Evolutionary conservation across 2,113 vertebrate species (phyloP), one percentile per base, ranked within the genome.

Genomic region (Tauraco erythrolophus): DNA sequence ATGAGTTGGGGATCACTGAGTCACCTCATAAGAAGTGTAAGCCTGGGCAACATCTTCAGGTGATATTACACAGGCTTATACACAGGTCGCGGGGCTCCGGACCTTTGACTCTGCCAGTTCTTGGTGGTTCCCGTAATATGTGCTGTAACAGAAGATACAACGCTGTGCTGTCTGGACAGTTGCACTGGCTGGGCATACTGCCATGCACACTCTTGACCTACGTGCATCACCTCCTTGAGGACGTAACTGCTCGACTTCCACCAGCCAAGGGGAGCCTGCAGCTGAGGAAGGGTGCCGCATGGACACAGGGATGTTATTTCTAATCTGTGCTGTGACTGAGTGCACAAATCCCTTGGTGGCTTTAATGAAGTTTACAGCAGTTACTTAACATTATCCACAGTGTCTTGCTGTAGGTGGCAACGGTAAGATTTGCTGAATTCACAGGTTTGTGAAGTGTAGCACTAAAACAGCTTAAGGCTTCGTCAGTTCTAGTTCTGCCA

Each of bases 401-500:
- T 24, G 17, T 43, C 57, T 78, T 89, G 89, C 77, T 94, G 83
- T 78, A 68, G 96, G 80, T 96, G 80, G 79, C 89, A 74, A 88
- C 0, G 7, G 75, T 7, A 72, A 80, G 80, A 57, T 91, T 69
- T 95, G 86, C 96, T 97, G 94, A 94, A 45, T 76, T 79, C 84
- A 72, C 79, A 61, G 86, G 83, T 94, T 92, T 76, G 53, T 64
- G 80, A 81, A 95, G 89, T 79, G 72, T 19, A 45, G 72, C 61
- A 4, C 72, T 92, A 39, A 65, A 90, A 87, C 65, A 69, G 94
- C 91, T 96, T 57, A 72, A 84, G 92, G 94, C 84, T 92, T 85
- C 94, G 72, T 87, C 94, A 89, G 94, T 43, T 96, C 92, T 33
- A 76, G 60, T 94, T 97, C 77, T 95, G 89, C 96, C 92, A 82